Conservation (phyloP, 2,888 invertebrate species). For the Adineta ricciae region DNA sequence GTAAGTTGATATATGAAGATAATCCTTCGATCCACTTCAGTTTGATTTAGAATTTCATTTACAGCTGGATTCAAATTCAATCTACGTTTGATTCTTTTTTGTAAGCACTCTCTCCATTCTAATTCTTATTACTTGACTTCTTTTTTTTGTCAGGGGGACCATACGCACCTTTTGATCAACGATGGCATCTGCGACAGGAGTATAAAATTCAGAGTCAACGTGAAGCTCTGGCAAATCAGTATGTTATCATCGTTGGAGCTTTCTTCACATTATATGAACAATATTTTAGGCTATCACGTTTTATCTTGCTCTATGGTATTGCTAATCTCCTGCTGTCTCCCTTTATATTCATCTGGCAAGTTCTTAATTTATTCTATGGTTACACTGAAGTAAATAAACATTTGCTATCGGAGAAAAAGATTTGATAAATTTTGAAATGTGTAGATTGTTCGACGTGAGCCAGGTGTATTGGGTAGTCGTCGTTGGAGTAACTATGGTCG, state of each 20-base stretch:
- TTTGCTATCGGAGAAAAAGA: background rate
- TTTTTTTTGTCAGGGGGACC: constrained; percentile 70
- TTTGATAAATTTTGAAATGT: constrained; percentile 32
- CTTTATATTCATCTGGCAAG: constrained; percentile 81
- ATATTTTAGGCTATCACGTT: constrained; percentile 41
- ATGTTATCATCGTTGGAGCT: constrained; percentile 35
- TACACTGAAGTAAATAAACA: constrained; percentile 64
- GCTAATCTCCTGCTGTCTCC: constrained; percentile 75
- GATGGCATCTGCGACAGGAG: constrained; percentile 84
- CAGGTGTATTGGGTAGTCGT: constrained; percentile 30
- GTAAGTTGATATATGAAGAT: constrained; percentile 41
- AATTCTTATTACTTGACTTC: too few species aligned
- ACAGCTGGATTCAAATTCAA: constrained; percentile 80
- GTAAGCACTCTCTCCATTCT: constrained; percentile 56
- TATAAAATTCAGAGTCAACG: constrained; percentile 71
- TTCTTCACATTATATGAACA: background rate
- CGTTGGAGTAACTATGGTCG: constrained; percentile 59
- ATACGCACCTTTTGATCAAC: constrained; percentile 87
- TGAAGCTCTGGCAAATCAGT: constrained; percentile 64
- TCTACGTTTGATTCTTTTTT: constrained; percentile 78
- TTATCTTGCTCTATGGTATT: constrained; percentile 63
- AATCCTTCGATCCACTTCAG: constrained; percentile 36
- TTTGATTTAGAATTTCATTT: constrained; percentile 60
- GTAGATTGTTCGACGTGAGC: constrained; percentile 63
- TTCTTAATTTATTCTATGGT: constrained; percentile 81